These are phyloP conservation scores for Atethmia centrago DNA, from an alignment of 2,888 invertebrate genomes.

Conservation along the genomic window DNA sequence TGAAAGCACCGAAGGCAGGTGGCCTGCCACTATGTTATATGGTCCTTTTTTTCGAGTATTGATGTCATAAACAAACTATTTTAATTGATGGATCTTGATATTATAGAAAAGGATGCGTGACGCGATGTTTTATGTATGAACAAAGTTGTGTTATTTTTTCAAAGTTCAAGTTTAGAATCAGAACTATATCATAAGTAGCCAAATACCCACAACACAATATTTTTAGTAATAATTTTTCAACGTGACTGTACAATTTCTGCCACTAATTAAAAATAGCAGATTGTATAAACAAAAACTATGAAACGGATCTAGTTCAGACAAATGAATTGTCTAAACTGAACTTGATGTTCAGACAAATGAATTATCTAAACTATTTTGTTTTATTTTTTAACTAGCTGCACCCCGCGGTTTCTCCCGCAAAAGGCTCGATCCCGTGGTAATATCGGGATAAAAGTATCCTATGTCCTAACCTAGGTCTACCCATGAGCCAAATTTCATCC, in stretches of 20 bases:
- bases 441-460: too few relatives aligned
- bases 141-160: conserved; percentile 8
- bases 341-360: conserved; percentile 10
- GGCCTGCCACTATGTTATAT: conserved; percentile 56
- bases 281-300: conserved; percentile 19
- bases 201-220: background rate
- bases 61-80: conserved; percentile 63
- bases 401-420: too few relatives aligned
- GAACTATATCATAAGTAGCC: background rate
- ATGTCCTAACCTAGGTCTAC: too few relatives aligned
- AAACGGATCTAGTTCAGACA: conserved; percentile 20
- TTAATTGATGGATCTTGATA: conserved; percentile 62
- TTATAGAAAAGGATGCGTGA: conserved; percentile 37
- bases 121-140: conserved; percentile 9
- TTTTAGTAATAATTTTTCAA: background rate
- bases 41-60: conserved; percentile 57
- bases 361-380: background rate
- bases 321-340: background rate
- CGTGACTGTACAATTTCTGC: conserved; percentile 28
- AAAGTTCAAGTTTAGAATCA: background rate
- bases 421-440: too few relatives aligned
- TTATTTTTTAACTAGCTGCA: background rate
- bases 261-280: background rate
- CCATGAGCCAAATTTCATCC: too few relatives aligned
- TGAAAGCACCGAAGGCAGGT: conserved; percentile 75